phyloP scores from a whole-genome alignment of 1,140 invertebrate genomes.

The Mylabris phalerata region DNA sequence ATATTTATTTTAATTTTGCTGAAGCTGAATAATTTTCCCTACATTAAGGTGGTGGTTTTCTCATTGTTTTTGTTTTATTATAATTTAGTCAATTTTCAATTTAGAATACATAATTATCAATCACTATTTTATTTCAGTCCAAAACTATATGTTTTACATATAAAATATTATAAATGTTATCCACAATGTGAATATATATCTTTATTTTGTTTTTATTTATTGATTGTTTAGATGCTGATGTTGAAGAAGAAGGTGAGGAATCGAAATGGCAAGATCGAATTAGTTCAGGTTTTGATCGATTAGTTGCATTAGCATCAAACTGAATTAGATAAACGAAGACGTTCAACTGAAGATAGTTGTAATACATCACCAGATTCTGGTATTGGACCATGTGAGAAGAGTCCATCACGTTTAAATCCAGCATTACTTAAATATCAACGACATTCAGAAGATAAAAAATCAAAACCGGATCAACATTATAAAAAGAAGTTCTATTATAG shows the following conservation, averaged over 20 bases:
- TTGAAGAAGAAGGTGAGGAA: constrained; percentile 53
- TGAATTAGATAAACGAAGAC: constrained; percentile 70
- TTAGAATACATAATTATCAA: not conserved
- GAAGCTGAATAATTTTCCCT: constrained; percentile 19
- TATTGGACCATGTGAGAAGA: constrained; percentile 54
- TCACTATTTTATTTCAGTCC: too few relatives aligned
- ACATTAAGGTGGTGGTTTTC: constrained; percentile 23
- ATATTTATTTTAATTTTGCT: constrained; percentile 28
- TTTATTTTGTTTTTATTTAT: not conserved
- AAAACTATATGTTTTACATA: too few relatives aligned
- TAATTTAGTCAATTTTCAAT: constrained; percentile 9
- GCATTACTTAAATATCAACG: constrained; percentile 57
- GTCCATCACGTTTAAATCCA: constrained; percentile 35
- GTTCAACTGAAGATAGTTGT: constrained; percentile 64
- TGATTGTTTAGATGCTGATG: constrained; percentile 41
- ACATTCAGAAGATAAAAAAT: constrained; percentile 47
- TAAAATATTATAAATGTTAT: too few relatives aligned
- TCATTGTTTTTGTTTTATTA: too few relatives aligned
- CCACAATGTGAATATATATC: too few relatives aligned
- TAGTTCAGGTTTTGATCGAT: constrained; percentile 76
- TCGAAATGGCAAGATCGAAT: constrained; percentile 80
- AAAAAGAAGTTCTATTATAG: constrained; percentile 75
- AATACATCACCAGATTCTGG: constrained; percentile 74
- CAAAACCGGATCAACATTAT: constrained; percentile 56
- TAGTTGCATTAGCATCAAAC: constrained; percentile 81